Conservation (phyloP, 2,113 vertebrate genomes). For the Podarcis raffonei region DNA sequence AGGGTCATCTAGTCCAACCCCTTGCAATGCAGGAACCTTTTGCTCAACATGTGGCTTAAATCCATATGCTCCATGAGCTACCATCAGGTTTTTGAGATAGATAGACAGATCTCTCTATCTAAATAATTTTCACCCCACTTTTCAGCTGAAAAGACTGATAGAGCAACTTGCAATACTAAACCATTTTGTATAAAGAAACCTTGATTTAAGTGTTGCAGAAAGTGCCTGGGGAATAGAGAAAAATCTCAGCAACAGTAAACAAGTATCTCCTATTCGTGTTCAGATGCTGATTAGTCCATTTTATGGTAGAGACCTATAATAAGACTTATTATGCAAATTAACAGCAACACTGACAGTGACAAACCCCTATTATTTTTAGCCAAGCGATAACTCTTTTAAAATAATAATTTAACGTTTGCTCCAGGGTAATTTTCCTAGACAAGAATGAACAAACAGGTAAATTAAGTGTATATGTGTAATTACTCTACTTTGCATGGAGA, state of each 20-base stretch:
- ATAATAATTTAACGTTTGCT: conserved; percentile 1
- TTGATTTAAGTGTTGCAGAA: not conserved
- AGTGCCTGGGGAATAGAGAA: not conserved
- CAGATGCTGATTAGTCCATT: not conserved
- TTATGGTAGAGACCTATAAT: not conserved
- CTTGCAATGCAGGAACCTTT: no score
- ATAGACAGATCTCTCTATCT: no score
- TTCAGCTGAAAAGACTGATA: not conserved
- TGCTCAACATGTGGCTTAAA: no score
- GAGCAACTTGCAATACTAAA: not conserved
- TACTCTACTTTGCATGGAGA: conserved; percentile 3
- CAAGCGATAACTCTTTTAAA: not conserved
- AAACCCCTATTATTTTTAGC: not conserved
- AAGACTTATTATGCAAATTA: not conserved
- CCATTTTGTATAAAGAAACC: not conserved
- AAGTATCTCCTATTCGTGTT: not conserved
- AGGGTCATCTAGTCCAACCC: no score
- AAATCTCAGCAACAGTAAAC: not conserved
- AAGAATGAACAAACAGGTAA: conserved; percentile 16
- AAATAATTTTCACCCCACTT: no score
- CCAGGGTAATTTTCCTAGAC: not conserved
- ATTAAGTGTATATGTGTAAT: conserved; percentile 4
- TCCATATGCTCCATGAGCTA: no score
- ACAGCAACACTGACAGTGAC: not conserved
- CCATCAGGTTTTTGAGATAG: no score